These are phyloP conservation scores for Ephestia elutella DNA, from an alignment of 1,140 invertebrate genomes.

Conservation along the genomic window DNA sequence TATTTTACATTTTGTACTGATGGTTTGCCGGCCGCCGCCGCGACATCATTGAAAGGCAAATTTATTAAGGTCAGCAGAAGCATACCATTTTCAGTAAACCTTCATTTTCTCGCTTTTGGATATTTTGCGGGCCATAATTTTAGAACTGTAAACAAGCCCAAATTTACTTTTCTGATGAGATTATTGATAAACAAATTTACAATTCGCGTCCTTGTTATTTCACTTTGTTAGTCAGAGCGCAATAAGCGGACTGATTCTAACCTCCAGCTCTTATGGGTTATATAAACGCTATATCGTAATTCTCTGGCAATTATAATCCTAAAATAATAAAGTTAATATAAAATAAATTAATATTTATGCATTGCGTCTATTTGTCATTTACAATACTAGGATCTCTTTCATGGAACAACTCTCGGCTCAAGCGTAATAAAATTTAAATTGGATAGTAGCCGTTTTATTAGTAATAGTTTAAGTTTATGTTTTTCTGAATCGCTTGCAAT, in stretches of 20 bases:
- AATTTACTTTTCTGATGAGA: constrained; percentile 13
- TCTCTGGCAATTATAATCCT: no score
- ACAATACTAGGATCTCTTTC: no score
- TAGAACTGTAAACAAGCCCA: constrained; percentile 15
- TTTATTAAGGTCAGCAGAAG: background rate
- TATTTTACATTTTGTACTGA: background rate
- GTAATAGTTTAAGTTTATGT: no score
- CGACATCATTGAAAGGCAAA: background rate
- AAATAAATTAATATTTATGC: no score
- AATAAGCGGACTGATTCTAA: constrained; percentile 1
- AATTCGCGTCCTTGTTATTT: background rate
- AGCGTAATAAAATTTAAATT: no score
- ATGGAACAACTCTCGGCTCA: no score
- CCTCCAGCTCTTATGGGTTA: no score
- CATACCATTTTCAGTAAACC: constrained; percentile 13
- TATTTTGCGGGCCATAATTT: constrained; percentile 13
- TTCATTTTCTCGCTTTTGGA: constrained; percentile 16
- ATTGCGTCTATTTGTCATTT: no score
- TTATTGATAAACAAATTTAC: constrained; percentile 5
- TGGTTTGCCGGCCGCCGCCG: background rate
- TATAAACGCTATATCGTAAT: no score
- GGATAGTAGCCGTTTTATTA: no score
- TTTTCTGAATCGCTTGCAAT: no score
- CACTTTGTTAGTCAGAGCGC: background rate
- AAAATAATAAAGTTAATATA: no score